Evolutionary conservation across 2,113 vertebrate genomes (phyloP).

Genomic region (Sinocyclocheilus anophthalmus): DNA sequence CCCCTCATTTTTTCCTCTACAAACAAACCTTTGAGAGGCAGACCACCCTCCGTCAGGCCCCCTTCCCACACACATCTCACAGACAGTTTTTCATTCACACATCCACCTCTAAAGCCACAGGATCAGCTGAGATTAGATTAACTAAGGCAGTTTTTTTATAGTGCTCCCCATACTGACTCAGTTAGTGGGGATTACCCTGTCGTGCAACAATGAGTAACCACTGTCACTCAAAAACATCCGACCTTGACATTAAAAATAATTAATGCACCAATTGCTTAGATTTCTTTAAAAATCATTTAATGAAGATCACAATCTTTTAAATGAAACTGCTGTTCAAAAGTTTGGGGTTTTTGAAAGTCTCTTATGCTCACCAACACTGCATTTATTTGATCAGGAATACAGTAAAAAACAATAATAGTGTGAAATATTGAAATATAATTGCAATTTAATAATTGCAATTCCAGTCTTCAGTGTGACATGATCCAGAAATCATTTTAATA

Average conservation of each 20-base stretch:
- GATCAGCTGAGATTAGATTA: slow-evolving; percentile 47
- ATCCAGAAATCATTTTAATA: too few species aligned
- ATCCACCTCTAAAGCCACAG: slow-evolving; percentile 42
- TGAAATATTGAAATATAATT: too few species aligned
- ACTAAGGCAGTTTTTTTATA: background rate
- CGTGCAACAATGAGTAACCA: slow-evolving; percentile 30
- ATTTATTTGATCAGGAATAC: too few species aligned
- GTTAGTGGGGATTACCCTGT: slow-evolving; percentile 45
- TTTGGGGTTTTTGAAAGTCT: too few species aligned
- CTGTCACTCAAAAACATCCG: slow-evolving; percentile 3
- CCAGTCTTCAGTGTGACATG: too few species aligned
- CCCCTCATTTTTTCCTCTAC: slow-evolving; percentile 24
- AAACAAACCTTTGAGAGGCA: slow-evolving; percentile 48
- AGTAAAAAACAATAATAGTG: too few species aligned
- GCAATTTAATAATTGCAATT: too few species aligned
- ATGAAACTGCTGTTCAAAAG: too few species aligned
- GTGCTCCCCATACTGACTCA: slow-evolving; percentile 26
- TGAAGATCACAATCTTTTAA: too few species aligned
- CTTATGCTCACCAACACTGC: too few species aligned
- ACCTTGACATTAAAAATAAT: slow-evolving; percentile 6
- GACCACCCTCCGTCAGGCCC: slow-evolving; percentile 46
- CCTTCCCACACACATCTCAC: slow-evolving; percentile 32
- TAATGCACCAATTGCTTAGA: background rate
- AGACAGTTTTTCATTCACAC: slow-evolving; percentile 45
- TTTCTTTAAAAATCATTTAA: too few species aligned